phyloP scores from a whole-genome alignment of 2,888 invertebrate species.

The Eretmocerus hayati region DNA sequence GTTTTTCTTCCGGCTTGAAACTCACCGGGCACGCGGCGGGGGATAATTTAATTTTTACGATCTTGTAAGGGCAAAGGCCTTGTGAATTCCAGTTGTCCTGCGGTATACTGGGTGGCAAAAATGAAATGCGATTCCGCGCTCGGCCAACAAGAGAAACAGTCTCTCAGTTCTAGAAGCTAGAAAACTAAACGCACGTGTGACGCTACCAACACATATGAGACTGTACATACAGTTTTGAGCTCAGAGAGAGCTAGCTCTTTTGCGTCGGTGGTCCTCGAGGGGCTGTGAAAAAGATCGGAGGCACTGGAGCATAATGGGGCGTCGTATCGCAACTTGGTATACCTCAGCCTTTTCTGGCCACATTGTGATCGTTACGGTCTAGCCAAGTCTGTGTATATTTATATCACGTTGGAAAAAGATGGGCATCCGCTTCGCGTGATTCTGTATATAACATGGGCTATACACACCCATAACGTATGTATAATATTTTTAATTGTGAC shows the following conservation, averaged over 20 bases:
- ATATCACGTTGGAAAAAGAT: conserved; percentile 36
- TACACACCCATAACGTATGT: conserved; percentile 40
- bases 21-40: not conserved
- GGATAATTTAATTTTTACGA: conserved; percentile 23
- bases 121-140: conserved; percentile 19
- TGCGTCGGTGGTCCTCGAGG: no score
- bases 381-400: conserved; percentile 22
- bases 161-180: not conserved
- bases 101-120: conserved; percentile 4
- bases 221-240: no score
- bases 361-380: conserved; percentile 22
- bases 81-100: conserved; percentile 10
- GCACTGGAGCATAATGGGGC: conserved; percentile 18
- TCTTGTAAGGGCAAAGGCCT: conserved; percentile 22
- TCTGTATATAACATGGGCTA: conserved; percentile 5
- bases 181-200: no score
- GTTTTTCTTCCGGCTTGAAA: conserved; percentile 8
- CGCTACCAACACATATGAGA: no score
- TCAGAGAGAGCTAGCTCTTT: no score
- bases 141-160: conserved; percentile 1
- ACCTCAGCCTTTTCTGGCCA: no score
- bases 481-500: conserved; percentile 48
- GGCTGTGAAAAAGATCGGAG: conserved; percentile 14
- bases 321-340: conserved; percentile 18
- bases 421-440: conserved; percentile 26